Conservation (phyloP, 1,140 invertebrate genomes). For the Temnothorax nylanderi region DNA sequence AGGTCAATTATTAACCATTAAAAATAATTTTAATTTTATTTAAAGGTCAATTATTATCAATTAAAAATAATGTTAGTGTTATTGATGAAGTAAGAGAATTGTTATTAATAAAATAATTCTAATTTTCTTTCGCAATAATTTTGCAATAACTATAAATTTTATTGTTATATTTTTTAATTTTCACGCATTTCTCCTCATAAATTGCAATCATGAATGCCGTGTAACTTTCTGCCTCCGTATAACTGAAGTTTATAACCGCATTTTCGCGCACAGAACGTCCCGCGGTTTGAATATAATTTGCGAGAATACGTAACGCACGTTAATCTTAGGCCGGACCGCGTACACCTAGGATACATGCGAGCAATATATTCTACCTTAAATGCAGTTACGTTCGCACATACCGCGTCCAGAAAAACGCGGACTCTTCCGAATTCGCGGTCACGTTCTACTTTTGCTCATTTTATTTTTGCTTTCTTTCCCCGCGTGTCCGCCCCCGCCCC, state of each 20-base stretch:
- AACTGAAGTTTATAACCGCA: constrained; percentile 39
- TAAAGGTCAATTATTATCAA: not conserved
- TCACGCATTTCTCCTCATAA: not conserved
- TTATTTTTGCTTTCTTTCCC: constrained; percentile 26
- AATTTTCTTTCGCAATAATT: not conserved
- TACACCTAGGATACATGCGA: constrained; percentile 27
- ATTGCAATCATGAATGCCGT: constrained; percentile 36
- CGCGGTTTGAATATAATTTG: constrained; percentile 55
- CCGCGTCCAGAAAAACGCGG: constrained; percentile 50
- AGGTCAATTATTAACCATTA: not conserved
- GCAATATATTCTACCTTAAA: constrained; percentile 55
- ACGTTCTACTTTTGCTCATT: constrained; percentile 44
- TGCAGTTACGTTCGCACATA: constrained; percentile 57
- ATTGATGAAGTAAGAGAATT: not conserved
- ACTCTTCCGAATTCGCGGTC: constrained; percentile 65
- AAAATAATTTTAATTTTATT: not conserved
- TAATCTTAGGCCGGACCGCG: constrained; percentile 57
- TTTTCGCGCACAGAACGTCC: constrained; percentile 21
- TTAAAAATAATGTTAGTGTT: not conserved
- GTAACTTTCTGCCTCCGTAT: constrained; percentile 2
- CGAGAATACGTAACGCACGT: constrained; percentile 51
- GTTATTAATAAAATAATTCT: not conserved
- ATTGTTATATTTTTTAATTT: constrained; percentile 1
- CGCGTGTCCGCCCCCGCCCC: not conserved
- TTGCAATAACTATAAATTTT: not conserved